phyloP scores from a whole-genome alignment of 2,797 vertebrate genomes.

The Chelidonichthys spinosus region DNA sequence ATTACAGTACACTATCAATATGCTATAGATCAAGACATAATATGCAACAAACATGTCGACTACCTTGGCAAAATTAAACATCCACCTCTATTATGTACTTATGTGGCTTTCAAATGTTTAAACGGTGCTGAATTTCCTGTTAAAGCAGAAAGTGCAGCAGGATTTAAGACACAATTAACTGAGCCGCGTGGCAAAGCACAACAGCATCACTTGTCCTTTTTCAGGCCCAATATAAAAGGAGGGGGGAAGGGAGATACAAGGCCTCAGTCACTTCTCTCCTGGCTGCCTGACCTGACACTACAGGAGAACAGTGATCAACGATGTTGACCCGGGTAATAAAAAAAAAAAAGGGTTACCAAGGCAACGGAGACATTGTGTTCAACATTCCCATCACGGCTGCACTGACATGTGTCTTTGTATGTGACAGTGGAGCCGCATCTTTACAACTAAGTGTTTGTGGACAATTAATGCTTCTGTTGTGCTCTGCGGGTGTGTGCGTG shows the following conservation, averaged over 20 bases:
- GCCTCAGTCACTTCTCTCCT: conserved; percentile 14
- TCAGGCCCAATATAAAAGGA: conserved; percentile 16
- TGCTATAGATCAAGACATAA: not conserved
- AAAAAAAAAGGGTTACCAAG: conserved; percentile 50
- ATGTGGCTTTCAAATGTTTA: conserved; percentile 1
- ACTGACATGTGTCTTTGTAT: conserved; percentile 36
- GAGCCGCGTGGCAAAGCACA: not conserved
- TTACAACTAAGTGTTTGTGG: conserved; percentile 34
- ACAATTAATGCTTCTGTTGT: conserved; percentile 41
- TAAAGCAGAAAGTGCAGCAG: conserved; percentile 5
- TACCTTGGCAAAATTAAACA: not conserved
- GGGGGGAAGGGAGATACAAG: not conserved
- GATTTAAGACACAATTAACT: conserved; percentile 2
- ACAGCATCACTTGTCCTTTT: conserved; percentile 7
- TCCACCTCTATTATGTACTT: not conserved
- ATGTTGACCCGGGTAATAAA: conserved; percentile 32
- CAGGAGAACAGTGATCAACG: conserved; percentile 40
- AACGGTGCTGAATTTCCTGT: conserved; percentile 18
- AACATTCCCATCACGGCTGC: conserved; percentile 64
- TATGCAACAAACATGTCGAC: not conserved
- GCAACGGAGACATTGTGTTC: conserved; percentile 65
- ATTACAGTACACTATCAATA: not conserved
- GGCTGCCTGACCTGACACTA: conserved; percentile 34
- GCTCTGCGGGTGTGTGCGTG: conserved; percentile 13
- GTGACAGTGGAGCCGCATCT: conserved; percentile 37